Base-by-base conservation (phyloP, 2,113 vertebrate genomes). In the Oreochromis tanganicae region DNA sequence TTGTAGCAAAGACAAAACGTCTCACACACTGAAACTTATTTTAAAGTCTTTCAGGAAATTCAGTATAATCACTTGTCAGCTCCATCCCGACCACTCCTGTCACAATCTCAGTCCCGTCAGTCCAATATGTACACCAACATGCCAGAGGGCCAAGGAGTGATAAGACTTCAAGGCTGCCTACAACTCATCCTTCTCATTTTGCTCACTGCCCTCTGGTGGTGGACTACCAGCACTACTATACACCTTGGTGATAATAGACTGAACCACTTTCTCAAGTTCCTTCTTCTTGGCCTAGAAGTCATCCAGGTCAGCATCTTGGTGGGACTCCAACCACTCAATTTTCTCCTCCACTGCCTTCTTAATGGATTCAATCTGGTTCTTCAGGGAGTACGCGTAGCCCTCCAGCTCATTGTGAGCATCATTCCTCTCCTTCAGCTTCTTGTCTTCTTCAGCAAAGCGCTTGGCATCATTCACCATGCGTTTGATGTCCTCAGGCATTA, bases 281-380 rank as follows among this genome's bases (percentile, higher is more conserved):
- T 99, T 99, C 97, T 99, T 99, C 87, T 99, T 98, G 0, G 98
- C 97, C 95, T 99, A 98, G 96, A 4, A 99, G 4, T 99, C 98
- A 92, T 99, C 98, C 3, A 38, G 36, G 8, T 38, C 98, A 2
- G 97, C 97, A 0, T 99, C 98, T 79, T 99, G 98, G 81, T 99
- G 98, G 4, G 98, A 97, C 93, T 99, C 99, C 3, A 99, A 96
- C 99, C 99, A 99, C 85, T 99, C 98, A 0, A 99, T 99, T 95
- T 98, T 99, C 85, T 99, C 98, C 89, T 99, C 98, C 3, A 99
- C 97, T 0, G 97, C 98, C 80, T 99, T 99, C 95, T 99, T 98
- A 32, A 99, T 98, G 56, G 96, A 91, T 83, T 99, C 99, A 0
- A 99, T 97, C 95, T 99, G 24, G 3, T 24, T 24, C 1, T 24